Evolutionary conservation across 2,888 invertebrate genomes (phyloP).

Genomic region (Orthonevra nobilis): DNA sequence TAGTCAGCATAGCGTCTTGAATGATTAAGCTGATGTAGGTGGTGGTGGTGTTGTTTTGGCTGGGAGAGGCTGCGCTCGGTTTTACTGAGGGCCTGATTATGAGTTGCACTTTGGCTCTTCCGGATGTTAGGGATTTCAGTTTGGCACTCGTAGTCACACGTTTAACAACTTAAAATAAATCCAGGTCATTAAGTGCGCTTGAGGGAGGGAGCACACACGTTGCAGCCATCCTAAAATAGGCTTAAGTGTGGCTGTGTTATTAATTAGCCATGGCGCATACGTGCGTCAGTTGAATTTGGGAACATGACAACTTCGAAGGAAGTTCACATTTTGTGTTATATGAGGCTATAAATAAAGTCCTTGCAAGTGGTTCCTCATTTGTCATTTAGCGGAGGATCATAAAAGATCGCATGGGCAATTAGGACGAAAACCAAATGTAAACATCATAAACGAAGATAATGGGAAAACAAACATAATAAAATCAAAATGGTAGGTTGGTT

Average conservation of each 20-base stretch:
- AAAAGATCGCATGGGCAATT: neutral
- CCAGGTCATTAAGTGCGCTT: conserved; percentile 63
- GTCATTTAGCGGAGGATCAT: conserved; percentile 22
- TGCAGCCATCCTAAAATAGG: conserved; percentile 49
- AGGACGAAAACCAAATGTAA: conserved; percentile 13
- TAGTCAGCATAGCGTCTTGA: conserved; percentile 52
- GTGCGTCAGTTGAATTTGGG: conserved; percentile 33
- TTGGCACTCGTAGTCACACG: conserved; percentile 63
- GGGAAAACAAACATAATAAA: conserved; percentile 28
- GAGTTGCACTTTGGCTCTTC: conserved; percentile 60
- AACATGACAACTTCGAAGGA: conserved; percentile 21
- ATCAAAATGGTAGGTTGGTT: neutral
- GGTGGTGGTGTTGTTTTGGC: conserved; percentile 15
- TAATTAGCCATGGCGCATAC: conserved; percentile 62
- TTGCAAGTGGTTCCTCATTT: conserved; percentile 56
- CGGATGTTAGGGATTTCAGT: conserved; percentile 59
- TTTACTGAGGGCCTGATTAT: conserved; percentile 31
- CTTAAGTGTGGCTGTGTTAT: conserved; percentile 59
- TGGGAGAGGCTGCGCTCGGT: neutral
- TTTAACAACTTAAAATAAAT: conserved; percentile 69
- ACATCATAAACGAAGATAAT: conserved; percentile 23
- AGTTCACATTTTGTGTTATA: conserved; percentile 37
- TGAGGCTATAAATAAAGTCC: conserved; percentile 38
- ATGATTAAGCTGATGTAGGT: conserved; percentile 66
- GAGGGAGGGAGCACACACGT: conserved; percentile 8